phyloP scores from a whole-genome alignment of 2,113 vertebrate species.

The Callospermophilus lateralis region DNA sequence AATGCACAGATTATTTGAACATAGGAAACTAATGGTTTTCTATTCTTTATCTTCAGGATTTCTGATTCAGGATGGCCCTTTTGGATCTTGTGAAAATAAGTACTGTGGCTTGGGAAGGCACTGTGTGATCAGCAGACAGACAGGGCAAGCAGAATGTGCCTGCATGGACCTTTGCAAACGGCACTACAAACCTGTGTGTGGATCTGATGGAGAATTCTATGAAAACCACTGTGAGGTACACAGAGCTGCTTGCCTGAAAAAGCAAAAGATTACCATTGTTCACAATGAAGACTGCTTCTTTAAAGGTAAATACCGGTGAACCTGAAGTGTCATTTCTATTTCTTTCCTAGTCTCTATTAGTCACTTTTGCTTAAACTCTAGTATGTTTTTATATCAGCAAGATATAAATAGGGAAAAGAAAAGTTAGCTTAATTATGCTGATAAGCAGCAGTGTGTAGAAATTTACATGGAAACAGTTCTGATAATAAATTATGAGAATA shows the following conservation, averaged over 20 bases:
- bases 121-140: slow-evolving; percentile 90
- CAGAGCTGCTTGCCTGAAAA: slow-evolving; percentile 93
- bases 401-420: not conserved
- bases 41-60: slow-evolving; percentile 81
- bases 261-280: slow-evolving; percentile 93
- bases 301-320: slow-evolving; percentile 90
- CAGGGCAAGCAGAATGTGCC: slow-evolving; percentile 90
- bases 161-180: slow-evolving; percentile 95
- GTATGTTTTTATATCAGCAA: not conserved
- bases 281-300: slow-evolving; percentile 98
- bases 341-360: not conserved
- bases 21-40: not conserved
- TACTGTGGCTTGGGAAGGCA: slow-evolving; percentile 97
- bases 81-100: slow-evolving; percentile 94
- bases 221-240: slow-evolving; percentile 98
- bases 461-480: not conserved
- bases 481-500: slow-evolving; percentile 12
- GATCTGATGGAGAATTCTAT: slow-evolving; percentile 96
- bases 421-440: not conserved
- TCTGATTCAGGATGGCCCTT: slow-evolving; percentile 83
- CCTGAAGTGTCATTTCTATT: not conserved
- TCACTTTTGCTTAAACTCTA: not conserved
- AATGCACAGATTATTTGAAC: not conserved
- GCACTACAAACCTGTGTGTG: slow-evolving; percentile 97
- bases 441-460: not conserved